A percentile compares a stretch with the other conserved stretches of the same genome.
These are phyloP conservation scores for Phyllotis vaccarum DNA, from an alignment of 2,797 vertebrate species.

Conservation along the genomic window DNA sequence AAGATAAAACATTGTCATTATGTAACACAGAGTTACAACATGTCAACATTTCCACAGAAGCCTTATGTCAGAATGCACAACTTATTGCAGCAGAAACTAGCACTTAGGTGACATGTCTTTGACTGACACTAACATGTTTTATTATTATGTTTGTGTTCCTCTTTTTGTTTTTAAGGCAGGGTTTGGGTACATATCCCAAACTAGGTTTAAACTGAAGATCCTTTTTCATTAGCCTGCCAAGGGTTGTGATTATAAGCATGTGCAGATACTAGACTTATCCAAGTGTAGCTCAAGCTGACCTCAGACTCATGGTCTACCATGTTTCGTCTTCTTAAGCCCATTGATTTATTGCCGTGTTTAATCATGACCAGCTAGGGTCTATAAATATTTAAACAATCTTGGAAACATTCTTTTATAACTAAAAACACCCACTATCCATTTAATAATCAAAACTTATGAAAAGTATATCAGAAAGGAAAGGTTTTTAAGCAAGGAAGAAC, in stretches of 20 bases:
- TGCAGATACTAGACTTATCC: no score
- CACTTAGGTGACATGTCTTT: background rate
- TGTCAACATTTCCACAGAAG: fast-evolving
- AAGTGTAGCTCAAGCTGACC: background rate
- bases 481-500: background rate
- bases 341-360: background rate
- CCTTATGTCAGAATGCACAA: background rate
- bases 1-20: background rate
- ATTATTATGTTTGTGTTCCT: background rate
- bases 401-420: conserved; percentile 61
- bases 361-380: background rate
- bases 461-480: background rate
- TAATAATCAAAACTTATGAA: conserved; percentile 63
- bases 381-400: background rate
- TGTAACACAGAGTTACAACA: background rate
- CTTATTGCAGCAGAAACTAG: background rate
- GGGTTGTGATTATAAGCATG: background rate
- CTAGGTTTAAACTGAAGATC: background rate
- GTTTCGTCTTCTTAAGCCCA: background rate
- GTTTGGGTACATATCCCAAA: background rate
- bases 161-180: background rate
- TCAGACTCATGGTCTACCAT: background rate
- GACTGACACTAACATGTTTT: background rate
- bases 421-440: conserved; percentile 19
- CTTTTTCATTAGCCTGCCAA: background rate